Evolutionary conservation across 2,113 vertebrate species (phyloP), one percentile per base, ranked within the genome.

Genomic region (Podocnemis expansa): DNA sequence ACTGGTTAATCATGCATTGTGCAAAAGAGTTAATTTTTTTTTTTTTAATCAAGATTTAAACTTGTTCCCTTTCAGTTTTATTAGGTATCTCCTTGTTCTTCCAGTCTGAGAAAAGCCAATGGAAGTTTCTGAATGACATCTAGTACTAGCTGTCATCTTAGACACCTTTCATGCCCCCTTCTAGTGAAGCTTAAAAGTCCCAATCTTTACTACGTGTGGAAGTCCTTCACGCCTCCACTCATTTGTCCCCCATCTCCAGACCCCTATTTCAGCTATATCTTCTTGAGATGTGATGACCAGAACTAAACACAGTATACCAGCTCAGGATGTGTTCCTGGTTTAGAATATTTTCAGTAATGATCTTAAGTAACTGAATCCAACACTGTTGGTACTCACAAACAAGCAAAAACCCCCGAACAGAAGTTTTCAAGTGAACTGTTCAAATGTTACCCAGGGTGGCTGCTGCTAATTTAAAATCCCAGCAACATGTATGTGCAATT

Each of bases 381-480:
- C n/a, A 67, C 5, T 21, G 9, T 67, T 38, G 63, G n/a, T 21
- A 21, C 34, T 38, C 34, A 38, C n/a, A 67, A 67, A 10, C 56
- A 31, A 52, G 31, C 29, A 38, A 67, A 47, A 47, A 47, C 92
- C 94, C 78, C 51, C 82, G 49, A 96, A 73, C 47, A 93, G 85
- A 94, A 94, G 83, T 91, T 54, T 89, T 70, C 43, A 52, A 87
- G 11, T 67, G 56, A 89, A 19, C 82, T 34, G 38, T 89, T 76
- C 67, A 78, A 88, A 17, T 85, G 92, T 91, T 55, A 93, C 85
- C 88, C 88, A 90, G 60, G 92, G 89, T 92, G 76, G 93, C 95
- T 89, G 84, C 94, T 95, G 88, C 73, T 97, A 95, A 95, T 96
- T 67, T 94, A 95, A 85, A 84, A 94, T 49, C 87, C 63, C 80